Evolutionary conservation across 2,888 invertebrate species (phyloP).

Genomic region (Melieria crassipennis): DNA sequence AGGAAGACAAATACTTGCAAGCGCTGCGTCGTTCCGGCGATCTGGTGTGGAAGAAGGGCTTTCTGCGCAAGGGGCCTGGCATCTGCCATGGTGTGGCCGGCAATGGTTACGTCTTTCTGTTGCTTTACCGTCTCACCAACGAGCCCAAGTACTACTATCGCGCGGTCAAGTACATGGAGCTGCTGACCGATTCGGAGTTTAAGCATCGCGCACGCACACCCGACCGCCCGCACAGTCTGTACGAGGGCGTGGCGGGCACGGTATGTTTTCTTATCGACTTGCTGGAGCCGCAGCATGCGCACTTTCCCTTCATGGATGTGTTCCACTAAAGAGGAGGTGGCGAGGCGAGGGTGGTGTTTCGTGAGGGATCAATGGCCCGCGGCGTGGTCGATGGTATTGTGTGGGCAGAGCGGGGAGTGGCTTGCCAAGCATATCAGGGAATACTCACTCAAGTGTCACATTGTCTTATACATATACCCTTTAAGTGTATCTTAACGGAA

Average conservation of each 20-base stretch:
- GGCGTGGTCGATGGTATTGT: background rate
- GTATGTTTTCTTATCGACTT: conserved; percentile 85
- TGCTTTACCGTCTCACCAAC: conserved; percentile 79
- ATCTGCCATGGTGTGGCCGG: conserved; percentile 90
- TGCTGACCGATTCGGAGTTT: conserved; percentile 76
- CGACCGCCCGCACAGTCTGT: conserved; percentile 82
- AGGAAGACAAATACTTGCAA: conserved; percentile 77
- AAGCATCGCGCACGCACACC: conserved; percentile 76
- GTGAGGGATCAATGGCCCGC: background rate
- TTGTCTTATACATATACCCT: background rate
- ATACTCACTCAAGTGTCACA: conserved; percentile 27
- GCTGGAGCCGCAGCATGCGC: conserved; percentile 75
- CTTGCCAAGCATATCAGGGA: conserved; percentile 39
- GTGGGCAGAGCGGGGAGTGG: background rate
- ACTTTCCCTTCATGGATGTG: conserved; percentile 86
- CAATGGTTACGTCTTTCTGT: conserved; percentile 81
- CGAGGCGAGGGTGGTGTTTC: background rate
- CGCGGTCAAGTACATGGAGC: conserved; percentile 80
- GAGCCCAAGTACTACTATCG: conserved; percentile 77
- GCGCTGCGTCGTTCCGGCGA: conserved; percentile 78
- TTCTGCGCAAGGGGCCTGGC: conserved; percentile 87
- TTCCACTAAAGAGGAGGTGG: conserved; percentile 52
- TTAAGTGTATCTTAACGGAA: background rate
- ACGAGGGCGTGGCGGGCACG: conserved; percentile 88
- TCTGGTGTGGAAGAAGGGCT: conserved; percentile 83